Base-by-base conservation (phyloP, 1,140 invertebrate genomes). In the Caenorhabditis elegans region DNA sequence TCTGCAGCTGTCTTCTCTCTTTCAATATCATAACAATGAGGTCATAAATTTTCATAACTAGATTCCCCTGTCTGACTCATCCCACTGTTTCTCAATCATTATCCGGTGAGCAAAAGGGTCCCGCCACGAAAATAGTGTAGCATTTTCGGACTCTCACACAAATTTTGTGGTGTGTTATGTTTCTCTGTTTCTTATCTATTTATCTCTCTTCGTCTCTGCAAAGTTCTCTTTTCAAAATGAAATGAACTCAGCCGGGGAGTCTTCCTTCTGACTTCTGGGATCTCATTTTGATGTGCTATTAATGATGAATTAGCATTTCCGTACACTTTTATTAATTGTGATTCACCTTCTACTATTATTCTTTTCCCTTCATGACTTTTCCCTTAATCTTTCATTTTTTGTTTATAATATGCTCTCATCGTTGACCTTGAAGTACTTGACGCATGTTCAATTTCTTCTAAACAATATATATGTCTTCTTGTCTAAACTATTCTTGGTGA, bases 131-230 rank as follows among this genome's bases (percentile, higher is more conserved):
- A 39, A 70, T 70, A 36, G 60, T 70, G 53, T 60, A 34, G 53
- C 53, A 60, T 60, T 60, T n/a, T n/a, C n/a, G n/a, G n/a, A n/a
- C n/a, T n/a, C n/a, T n/a, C n/a, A n/a, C n/a, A n/a, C 17, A 28
- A 10, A 70, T 70, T 70, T 70, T 70, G 60, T 70, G 36, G 60
- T 39, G 60, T 70, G 53, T 60, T 60, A 60, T 70, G 60, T 70
- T 34, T 70, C 60, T 70, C 60, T 70, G 34, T 70, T 70, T 70
- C 60, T 70, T 70, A 39, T 70, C 60, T 70, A 70, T 70, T 70
- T 70, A 70, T 70, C 60, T 70, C 55, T 60, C 34, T 53, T 3
- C 13, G 3, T 53, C 49, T 53, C 13, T 70, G 17, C 39, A 2
- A 19, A n/a, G 34, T 70, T 70, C 60, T 70, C 60, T 36, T 39